phyloP scores from a whole-genome alignment of 2,888 invertebrate genomes.

The Tetragonula carbonaria region DNA sequence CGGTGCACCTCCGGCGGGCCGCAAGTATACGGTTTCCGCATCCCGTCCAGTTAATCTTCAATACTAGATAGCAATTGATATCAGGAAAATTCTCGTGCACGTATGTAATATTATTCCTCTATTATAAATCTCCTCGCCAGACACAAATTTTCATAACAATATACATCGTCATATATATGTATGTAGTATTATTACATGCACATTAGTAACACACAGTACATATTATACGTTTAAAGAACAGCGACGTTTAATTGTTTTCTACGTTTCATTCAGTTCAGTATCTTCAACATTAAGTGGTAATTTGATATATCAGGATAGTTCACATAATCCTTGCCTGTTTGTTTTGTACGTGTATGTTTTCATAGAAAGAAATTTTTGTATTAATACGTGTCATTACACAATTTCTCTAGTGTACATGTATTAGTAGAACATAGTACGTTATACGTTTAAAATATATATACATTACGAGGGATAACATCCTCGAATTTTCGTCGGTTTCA shows the following conservation, averaged over 20 bases:
- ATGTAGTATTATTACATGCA: neutral
- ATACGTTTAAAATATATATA: too few relatives aligned
- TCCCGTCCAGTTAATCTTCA: slow-evolving; percentile 22
- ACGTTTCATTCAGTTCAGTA: neutral
- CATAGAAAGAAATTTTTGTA: neutral
- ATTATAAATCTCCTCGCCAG: neutral
- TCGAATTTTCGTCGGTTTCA: neutral
- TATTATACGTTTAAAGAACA: neutral
- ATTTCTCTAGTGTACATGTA: neutral
- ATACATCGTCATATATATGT: neutral
- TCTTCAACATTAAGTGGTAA: neutral
- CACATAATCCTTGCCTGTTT: neutral
- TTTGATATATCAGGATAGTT: neutral
- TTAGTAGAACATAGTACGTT: neutral
- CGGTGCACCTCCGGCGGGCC: slow-evolving; percentile 58
- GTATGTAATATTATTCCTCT: neutral
- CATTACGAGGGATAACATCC: neutral
- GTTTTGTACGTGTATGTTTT: neutral
- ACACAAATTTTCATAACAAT: neutral
- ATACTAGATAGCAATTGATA: neutral
- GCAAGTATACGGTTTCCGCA: slow-evolving; percentile 41
- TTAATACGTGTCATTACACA: neutral
- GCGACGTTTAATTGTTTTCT: too few relatives aligned
- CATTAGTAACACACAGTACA: neutral
- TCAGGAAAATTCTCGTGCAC: neutral